Evolutionary conservation across 2,113 vertebrate genomes (phyloP), one percentile per base, ranked within the genome.

Genomic region (Laticauda colubrina): DNA sequence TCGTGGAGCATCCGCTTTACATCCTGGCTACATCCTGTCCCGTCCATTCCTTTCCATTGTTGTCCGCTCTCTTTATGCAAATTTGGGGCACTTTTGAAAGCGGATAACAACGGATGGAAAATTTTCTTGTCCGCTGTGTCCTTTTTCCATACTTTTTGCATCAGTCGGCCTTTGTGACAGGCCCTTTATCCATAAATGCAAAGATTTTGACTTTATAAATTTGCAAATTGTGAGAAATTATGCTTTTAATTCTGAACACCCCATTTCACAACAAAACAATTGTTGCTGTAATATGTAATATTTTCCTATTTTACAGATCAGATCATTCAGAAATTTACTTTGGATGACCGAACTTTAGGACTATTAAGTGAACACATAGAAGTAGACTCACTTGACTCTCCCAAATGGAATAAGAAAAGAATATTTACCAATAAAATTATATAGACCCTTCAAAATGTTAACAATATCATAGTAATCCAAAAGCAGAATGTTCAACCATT

Each of bases 221-320:
- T 64, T 57, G 14, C 15, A 12, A 6, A 64, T 21, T 75, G 11
- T 45, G 12, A 64, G n/a, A n/a, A 69, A 1, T 39, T 26, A 69
- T 81, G 26, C 34, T 88, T 91, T 75, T 75, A 93, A 7, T 21
- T 15, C 29, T 24, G 4, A 57, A 91, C n/a, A 89, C 21, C 0
- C 23, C 0, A 81, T n/a, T 2, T 39, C n/a, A 56, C 88, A 57
- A 86, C 89, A 59, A 45, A 2, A 29, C 59, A 26, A 29, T 34
- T 57, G 39, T 26, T 85, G 43, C 45, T 45, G 3, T 85, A 85
- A 43, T 85, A 43, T 0, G 39, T 85, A 85, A 43, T 20, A 24
- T 43, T 23, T 1, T 51, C 54, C 56, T 0, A 0, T 90, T 75
- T 54, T 93, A 0, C 45, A 55, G 88, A 94, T 91, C 85, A 3